Evolutionary conservation across 2,113 vertebrate species (phyloP).

Genomic region (Eulacestoma nigropectus): DNA sequence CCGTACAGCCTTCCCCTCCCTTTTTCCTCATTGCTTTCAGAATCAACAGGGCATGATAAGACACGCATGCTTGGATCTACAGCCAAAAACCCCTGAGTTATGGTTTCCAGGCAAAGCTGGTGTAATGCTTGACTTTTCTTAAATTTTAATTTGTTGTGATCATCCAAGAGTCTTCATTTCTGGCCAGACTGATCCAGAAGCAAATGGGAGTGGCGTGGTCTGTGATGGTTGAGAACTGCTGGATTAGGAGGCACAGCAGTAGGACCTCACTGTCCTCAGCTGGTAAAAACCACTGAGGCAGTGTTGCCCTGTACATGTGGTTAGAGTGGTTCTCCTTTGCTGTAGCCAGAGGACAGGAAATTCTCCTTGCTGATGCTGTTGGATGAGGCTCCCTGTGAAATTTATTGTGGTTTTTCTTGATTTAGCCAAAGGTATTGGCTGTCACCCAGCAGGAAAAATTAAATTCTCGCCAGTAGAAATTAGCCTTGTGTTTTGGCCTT

Average conservation of each 20-base stretch:
- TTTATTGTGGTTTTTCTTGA: background rate
- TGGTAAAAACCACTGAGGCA: background rate
- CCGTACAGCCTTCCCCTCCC: background rate
- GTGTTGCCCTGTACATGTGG: background rate
- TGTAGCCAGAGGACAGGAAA: background rate
- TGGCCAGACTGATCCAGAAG: background rate
- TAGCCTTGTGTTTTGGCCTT: background rate
- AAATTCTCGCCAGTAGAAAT: background rate
- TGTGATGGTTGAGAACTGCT: background rate
- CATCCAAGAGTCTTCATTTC: background rate
- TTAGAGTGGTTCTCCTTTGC: background rate
- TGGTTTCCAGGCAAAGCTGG: background rate
- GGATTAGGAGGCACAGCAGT: background rate
- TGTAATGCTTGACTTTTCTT: background rate
- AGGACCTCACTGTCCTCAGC: background rate
- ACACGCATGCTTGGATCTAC: background rate
- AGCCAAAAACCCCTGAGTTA: background rate
- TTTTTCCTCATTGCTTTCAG: background rate
- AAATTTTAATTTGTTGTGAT: background rate
- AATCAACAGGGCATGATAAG: conserved; percentile 3
- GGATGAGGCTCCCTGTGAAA: background rate
- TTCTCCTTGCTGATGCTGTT: background rate
- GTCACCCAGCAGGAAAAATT: background rate
- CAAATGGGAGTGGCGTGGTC: background rate
- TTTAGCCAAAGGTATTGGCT: background rate